Evolutionary conservation across 2,113 vertebrate genomes (phyloP).

Genomic region (Rhinopithecus roxellana): DNA sequence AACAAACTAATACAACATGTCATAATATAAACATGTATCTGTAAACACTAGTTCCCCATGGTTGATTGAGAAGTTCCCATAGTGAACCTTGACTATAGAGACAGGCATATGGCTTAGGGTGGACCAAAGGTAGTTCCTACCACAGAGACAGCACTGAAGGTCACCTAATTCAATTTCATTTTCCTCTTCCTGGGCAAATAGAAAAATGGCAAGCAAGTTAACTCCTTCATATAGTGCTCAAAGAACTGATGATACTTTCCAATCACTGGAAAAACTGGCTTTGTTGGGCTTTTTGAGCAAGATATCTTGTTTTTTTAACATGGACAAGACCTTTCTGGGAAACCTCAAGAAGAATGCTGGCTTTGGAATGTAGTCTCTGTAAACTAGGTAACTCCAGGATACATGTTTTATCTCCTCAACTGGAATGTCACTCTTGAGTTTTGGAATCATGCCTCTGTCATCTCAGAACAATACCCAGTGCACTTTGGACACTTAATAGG

Average conservation of each 20-base stretch:
- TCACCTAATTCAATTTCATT: not conserved
- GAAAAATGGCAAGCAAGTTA: not conserved
- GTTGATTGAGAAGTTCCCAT: not conserved
- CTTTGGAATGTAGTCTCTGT: not conserved
- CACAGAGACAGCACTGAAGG: not conserved
- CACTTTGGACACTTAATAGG: not conserved
- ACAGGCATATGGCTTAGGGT: not conserved
- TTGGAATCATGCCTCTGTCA: not conserved
- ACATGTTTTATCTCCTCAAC: not conserved
- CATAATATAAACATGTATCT: not conserved
- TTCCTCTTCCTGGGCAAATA: not conserved
- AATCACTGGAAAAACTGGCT: not conserved
- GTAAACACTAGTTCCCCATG: not conserved
- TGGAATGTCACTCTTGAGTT: not conserved
- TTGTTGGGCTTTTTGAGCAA: not conserved
- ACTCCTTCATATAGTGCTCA: not conserved
- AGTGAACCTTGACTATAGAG: not conserved
- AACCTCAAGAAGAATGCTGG: not conserved
- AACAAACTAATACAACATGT: too few species aligned
- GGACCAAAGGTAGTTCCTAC: not conserved
- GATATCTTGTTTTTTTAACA: not conserved
- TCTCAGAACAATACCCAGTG: not conserved
- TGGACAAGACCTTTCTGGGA: not conserved
- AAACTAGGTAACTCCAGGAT: not conserved
- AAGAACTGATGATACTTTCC: not conserved